phyloP scores from a whole-genome alignment of 2,113 vertebrate species.

The Apus apus region DNA sequence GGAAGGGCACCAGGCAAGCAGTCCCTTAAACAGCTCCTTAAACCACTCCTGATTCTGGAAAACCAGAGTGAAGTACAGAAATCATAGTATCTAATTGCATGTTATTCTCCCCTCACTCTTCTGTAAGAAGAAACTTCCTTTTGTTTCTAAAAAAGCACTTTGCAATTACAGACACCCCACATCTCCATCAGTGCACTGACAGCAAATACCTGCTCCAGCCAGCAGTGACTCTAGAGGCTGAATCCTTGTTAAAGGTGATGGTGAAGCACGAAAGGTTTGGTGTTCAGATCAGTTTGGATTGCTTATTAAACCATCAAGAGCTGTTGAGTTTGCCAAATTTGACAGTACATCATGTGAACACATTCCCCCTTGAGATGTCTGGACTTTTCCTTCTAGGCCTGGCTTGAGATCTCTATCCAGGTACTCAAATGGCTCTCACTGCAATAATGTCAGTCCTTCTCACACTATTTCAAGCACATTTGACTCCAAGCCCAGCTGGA shows the following conservation, averaged over 20 bases:
- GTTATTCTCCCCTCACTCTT: not conserved
- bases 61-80: not conserved
- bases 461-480: not conserved
- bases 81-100: not conserved
- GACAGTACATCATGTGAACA: not conserved
- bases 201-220: not conserved
- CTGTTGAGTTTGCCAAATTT: not conserved
- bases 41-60: not conserved
- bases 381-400: not conserved
- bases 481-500: not conserved
- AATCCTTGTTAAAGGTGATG: not conserved
- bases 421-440: not conserved
- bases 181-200: not conserved
- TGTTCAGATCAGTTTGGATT: not conserved
- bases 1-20: not conserved
- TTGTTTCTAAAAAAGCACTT: not conserved
- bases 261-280: not conserved
- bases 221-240: not conserved
- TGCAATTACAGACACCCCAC: not conserved
- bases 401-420: not conserved
- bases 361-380: not conserved
- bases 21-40: not conserved
- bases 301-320: not conserved
- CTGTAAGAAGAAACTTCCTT: not conserved
- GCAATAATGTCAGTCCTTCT: not conserved